phyloP scores from a whole-genome alignment of 1,140 invertebrate genomes.

The Drosophila parabipectinata region DNA sequence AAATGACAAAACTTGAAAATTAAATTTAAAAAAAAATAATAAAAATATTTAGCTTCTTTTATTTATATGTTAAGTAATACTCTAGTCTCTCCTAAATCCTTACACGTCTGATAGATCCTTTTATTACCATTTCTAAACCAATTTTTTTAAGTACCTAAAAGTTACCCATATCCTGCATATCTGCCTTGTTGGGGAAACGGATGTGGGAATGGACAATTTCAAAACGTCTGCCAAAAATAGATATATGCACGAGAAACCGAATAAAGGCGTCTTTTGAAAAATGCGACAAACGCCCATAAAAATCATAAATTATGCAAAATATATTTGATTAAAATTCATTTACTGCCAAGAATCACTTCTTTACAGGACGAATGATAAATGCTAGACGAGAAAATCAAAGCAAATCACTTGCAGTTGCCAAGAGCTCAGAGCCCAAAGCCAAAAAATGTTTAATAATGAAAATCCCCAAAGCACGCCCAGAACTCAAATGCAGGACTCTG shows the following conservation, averaged over 20 bases:
- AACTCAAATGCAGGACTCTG: conserved; percentile 69
- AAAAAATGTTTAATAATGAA: conserved; percentile 70
- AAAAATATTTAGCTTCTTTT: no score
- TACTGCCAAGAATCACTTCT: conserved; percentile 50
- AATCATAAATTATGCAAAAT: conserved; percentile 71
- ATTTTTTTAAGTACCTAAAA: neutral
- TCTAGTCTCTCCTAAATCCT: no score
- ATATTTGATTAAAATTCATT: conserved; percentile 78
- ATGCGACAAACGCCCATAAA: conserved; percentile 62
- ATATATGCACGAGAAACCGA: neutral
- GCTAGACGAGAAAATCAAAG: conserved; percentile 69
- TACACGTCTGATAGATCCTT: no score
- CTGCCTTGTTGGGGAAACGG: conserved; percentile 52
- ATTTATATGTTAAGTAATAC: no score
- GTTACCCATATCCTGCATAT: neutral
- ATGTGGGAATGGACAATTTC: conserved; percentile 67
- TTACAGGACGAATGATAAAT: conserved; percentile 63
- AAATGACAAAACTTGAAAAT: neutral
- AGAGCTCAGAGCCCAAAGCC: conserved; percentile 8
- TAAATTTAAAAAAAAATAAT: no score
- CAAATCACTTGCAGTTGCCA: conserved; percentile 69
- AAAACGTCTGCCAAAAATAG: conserved; percentile 65
- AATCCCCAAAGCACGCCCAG: conserved; percentile 61
- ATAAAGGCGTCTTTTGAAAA: conserved; percentile 7
- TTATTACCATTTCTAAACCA: no score